Percentiles rank a stretch among this genome's conserved stretches.
Conservation (phyloP, 2,888 invertebrate species). For the Drosophila ustulata region DNA sequence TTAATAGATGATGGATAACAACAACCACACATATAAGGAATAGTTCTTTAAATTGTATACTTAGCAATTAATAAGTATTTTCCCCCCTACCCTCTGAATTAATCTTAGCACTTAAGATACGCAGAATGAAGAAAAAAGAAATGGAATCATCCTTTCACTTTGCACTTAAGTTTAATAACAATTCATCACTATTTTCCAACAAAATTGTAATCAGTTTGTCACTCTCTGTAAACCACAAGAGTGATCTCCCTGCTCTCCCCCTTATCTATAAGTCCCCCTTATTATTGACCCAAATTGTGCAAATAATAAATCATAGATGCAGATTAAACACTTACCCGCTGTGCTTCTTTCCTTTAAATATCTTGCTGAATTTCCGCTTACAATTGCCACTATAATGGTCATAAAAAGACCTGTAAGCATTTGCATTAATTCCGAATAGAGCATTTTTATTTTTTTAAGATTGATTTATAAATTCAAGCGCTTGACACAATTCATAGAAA, state of each 20-base stretch:
- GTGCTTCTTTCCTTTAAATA: too few relatives aligned
- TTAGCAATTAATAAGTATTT: neutral
- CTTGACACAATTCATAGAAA: too few relatives aligned
- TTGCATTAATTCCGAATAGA: too few relatives aligned
- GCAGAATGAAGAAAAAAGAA: neutral
- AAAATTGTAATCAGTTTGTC: neutral
- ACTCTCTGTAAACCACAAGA: slow-evolving; percentile 7
- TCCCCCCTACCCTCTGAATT: neutral
- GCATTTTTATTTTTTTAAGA: too few relatives aligned
- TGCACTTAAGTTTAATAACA: neutral
- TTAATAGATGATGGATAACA: neutral
- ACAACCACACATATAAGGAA: neutral
- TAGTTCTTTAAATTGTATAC: slow-evolving; percentile 5
- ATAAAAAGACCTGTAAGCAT: too few relatives aligned
- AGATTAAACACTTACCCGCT: neutral
- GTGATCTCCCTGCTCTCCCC: neutral
- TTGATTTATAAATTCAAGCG: too few relatives aligned
- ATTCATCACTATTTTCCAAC: neutral
- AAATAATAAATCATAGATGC: slow-evolving; percentile 16
- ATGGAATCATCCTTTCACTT: neutral
- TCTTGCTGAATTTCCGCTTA: too few relatives aligned
- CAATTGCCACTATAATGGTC: too few relatives aligned
- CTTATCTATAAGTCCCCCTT: neutral
- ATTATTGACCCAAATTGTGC: slow-evolving; percentile 7
- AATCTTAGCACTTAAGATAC: neutral